Evolutionary conservation across 2,797 vertebrate genomes (phyloP).

Genomic region (Sebastiscus tertius): DNA sequence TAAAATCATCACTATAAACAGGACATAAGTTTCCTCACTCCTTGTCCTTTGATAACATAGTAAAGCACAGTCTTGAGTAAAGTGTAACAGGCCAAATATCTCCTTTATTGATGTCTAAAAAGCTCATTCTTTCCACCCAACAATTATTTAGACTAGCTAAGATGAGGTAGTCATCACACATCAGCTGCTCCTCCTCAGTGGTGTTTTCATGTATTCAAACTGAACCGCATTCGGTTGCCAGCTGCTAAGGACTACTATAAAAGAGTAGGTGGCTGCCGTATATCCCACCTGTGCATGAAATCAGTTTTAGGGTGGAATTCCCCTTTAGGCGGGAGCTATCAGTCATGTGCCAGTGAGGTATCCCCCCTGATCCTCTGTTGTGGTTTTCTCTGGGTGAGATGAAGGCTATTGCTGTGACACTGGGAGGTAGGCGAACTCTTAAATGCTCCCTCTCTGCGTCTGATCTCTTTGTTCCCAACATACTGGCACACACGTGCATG

Average conservation of each 20-base stretch:
- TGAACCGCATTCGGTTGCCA: neutral
- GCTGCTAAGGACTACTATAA: conserved; percentile 2
- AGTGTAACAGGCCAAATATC: neutral
- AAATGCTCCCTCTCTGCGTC: conserved; percentile 58
- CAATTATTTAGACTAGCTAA: neutral
- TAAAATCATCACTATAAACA: neutral
- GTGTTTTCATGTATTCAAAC: neutral
- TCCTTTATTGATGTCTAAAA: neutral
- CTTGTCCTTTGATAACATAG: conserved; percentile 2
- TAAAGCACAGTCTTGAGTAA: neutral
- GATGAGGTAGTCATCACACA: neutral
- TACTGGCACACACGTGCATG: conserved; percentile 37
- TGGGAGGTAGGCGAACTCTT: conserved; percentile 68
- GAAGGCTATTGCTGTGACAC: conserved; percentile 80
- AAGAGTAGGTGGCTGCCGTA: neutral
- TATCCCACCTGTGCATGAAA: conserved; percentile 56
- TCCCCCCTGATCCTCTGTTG: conserved; percentile 70
- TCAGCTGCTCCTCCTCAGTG: neutral
- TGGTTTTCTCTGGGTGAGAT: conserved; percentile 81
- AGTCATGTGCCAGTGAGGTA: conserved; percentile 64
- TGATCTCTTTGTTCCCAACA: conserved; percentile 66
- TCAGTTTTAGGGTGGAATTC: conserved; percentile 69
- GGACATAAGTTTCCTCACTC: neutral
- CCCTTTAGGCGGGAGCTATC: conserved; percentile 69
- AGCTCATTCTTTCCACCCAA: neutral